Conservation (phyloP, 2,888 invertebrate species). For the Hirudinaria manillensis region DNA sequence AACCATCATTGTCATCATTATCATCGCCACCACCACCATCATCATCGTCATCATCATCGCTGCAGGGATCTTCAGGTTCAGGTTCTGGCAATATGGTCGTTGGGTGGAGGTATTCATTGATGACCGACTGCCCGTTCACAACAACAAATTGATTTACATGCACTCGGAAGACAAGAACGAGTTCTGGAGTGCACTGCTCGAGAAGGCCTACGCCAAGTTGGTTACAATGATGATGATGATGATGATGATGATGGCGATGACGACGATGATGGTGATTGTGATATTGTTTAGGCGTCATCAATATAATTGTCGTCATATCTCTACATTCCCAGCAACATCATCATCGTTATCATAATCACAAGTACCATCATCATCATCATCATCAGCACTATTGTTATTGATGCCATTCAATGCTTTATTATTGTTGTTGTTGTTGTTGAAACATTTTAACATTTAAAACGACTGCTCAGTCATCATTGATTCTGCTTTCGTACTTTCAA, state of each 20-base stretch:
- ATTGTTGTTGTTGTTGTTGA: no score
- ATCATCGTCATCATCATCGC: not conserved
- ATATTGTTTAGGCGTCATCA: not conserved
- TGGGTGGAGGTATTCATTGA: slow-evolving; percentile 85
- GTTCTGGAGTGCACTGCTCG: slow-evolving; percentile 89
- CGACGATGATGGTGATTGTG: no score
- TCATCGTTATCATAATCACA: not conserved
- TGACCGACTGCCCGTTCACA: slow-evolving; percentile 79
- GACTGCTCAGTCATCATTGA: no score
- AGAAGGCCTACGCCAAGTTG: slow-evolving; percentile 87
- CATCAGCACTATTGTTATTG: not conserved
- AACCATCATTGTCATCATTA: not conserved
- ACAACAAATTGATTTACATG: slow-evolving; percentile 77
- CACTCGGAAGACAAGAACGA: slow-evolving; percentile 77
- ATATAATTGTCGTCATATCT: not conserved
- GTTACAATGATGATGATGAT: not conserved
- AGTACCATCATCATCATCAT: slow-evolving; percentile 12
- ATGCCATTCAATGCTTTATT: no score
- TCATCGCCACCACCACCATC: not conserved
- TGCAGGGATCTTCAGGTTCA: slow-evolving; percentile 70
- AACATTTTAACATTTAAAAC: no score
- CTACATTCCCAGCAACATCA: not conserved
- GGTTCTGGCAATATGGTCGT: slow-evolving; percentile 83
- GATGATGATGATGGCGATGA: not conserved
- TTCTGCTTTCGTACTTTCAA: no score